Evolutionary conservation across 2,113 vertebrate genomes (phyloP).

Genomic region (Pterocles orientalis): DNA sequence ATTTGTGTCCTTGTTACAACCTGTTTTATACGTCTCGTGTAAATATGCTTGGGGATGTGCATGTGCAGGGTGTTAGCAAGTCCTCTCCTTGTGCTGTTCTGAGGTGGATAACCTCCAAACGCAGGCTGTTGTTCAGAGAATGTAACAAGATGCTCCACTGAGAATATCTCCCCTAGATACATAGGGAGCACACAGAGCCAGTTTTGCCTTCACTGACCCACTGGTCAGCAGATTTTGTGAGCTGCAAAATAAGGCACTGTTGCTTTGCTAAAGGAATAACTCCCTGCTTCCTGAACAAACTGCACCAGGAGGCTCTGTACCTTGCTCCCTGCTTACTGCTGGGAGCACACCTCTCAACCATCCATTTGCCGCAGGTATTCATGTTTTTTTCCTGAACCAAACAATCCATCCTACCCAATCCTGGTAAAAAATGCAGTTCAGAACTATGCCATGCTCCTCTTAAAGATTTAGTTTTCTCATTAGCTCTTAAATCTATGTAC

Average conservation of each 20-base stretch:
- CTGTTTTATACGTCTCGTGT: neutral
- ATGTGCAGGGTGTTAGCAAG: neutral
- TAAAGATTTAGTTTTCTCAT: conserved; percentile 45
- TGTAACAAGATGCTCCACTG: neutral
- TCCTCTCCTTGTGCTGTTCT: neutral
- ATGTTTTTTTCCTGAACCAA: neutral
- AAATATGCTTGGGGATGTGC: neutral
- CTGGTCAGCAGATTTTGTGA: neutral
- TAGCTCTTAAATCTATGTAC: conserved; percentile 48
- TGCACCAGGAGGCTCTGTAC: rapidly evolving
- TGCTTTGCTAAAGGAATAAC: neutral
- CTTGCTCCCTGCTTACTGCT: neutral
- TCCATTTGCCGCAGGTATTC: neutral
- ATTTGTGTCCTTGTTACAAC: neutral
- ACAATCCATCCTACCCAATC: neutral
- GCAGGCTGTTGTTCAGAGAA: neutral
- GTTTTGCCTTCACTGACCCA: rapidly evolving
- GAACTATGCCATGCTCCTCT: neutral
- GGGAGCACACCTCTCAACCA: neutral
- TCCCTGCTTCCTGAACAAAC: neutral
- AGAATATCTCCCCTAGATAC: neutral
- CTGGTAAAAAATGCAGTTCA: neutral
- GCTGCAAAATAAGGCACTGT: neutral
- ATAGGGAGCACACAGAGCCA: neutral
- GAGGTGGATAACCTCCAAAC: neutral